Base-by-base conservation (phyloP, 2,797 vertebrate genomes). In the Euphonia xanthogaster region DNA sequence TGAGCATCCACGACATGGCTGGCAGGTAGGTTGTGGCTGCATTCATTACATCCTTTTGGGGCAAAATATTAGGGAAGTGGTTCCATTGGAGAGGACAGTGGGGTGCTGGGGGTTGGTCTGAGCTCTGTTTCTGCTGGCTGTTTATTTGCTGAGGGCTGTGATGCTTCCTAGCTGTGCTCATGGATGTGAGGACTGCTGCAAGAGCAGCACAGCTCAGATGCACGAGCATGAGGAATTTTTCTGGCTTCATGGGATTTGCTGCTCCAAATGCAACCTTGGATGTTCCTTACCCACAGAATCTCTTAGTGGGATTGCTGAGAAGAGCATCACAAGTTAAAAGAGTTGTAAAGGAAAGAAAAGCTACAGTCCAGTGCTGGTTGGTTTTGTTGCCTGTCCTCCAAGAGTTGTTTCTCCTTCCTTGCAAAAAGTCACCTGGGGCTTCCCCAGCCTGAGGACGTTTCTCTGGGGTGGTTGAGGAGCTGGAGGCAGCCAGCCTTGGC, bases 1-100 rank as follows among this genome's bases (percentile, higher is more conserved):
- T 19, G 35, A 75, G 21, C 12, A 31, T 25, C 14, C 4, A 9
- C 1, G 0, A 21, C 33, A 51, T 86, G 88, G 93, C 82, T 4
- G 16, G 48, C 76, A 92, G 89, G 94, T 92, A 58, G 86, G 84
- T 81, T 23, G 4, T 0, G 3, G 66, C 54, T 80, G 25, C 12
- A 0, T 58, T 1, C 0, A 4, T 61, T 58, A 28, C 0, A 0
- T 15, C 6, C 16, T 35, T 85, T 61, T n/a, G 61, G 83, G 47
- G 24, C 4, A 63, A 66, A 88, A 55, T 31, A 10, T 20, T 17
- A 5, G 35, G 37, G 13, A 45, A 62, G 1, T 23, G 37, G 10
- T 79, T 31, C 11, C 1, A 2, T 4, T 73, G 35, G 45, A n/a
- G 63, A 60, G 31, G 40, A 48, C 8, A n/a, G 33, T 24, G 37